Evolutionary conservation across 2,888 invertebrate genomes (phyloP), one percentile per base, ranked within the genome.

Genomic region (Cerceris ruficornis): DNA sequence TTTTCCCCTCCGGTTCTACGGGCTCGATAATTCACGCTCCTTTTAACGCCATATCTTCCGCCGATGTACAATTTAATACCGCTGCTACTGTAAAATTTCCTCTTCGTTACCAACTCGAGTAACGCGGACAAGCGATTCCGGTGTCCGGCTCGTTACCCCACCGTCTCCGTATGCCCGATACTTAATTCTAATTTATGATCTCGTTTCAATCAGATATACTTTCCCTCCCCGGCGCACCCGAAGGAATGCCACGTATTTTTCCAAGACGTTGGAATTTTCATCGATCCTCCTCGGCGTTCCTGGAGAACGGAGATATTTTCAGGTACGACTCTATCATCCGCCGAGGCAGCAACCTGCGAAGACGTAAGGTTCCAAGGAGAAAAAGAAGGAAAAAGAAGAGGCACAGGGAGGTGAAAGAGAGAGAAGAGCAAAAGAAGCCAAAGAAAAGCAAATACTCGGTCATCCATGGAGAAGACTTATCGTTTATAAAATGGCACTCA

Each of bases 401-500:
- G 65, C 55, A 67, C 14, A n/a, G 6, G 6, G 6, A 15, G 58
- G 55, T 46, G n/a, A 58, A 52, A 52, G 42, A 69, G 14, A 46
- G 14, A 52, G n/a, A 8, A 9, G 15, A 9, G 59, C 41, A 59
- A 55, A 55, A 28, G 64, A 2, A 71, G 49, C 28, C 49, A 71
- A 65, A 52, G 62, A 68, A 80, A 59, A 75, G 80, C 67, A 83
- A 83, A 83, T 66, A 80, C 61, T 50, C 70, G 60, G 82, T 69
- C 52, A 69, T 73, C 69, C 65, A 52, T 60, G 15, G 59, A 6
- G 42, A 55, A 57, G 55, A 75, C 84, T 81, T 84, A 81, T 80
- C 84, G 68, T 71, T 79, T 75, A 71, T 73, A 75, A 79, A 81
- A 79, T 73, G 82, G 70, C 69, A 69, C 66, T 66, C 58, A 15